phyloP scores from a whole-genome alignment of 2,888 invertebrate species.

The Diadromus collaris region DNA sequence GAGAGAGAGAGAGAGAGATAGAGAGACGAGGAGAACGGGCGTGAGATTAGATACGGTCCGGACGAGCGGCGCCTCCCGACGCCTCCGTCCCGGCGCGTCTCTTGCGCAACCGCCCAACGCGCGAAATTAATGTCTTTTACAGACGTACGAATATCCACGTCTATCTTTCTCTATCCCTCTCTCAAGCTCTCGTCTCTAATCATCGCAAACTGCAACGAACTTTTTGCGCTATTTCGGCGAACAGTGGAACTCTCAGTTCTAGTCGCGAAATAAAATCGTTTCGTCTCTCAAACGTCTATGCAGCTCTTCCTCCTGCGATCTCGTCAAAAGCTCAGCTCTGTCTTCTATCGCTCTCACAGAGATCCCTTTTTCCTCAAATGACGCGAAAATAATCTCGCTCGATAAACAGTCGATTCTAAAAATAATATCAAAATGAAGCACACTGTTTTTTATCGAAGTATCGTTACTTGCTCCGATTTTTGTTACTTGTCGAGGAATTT shows the following conservation, averaged over 20 bases:
- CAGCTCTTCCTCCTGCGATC: background rate
- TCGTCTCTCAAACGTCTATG: background rate
- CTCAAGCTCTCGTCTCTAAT: constrained; percentile 37
- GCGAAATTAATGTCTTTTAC: constrained; percentile 68
- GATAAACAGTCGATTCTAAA: background rate
- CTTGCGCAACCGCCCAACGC: constrained; percentile 64
- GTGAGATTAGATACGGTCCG: constrained; percentile 76
- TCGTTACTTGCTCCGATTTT: background rate
- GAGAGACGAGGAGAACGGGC: constrained; percentile 53
- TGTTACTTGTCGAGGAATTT: too few relatives aligned
- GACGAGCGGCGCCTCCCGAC: constrained; percentile 67
- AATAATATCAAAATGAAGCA: background rate
- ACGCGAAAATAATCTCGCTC: background rate
- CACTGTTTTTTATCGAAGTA: background rate
- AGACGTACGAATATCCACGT: constrained; percentile 55
- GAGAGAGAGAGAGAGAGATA: constrained; percentile 5
- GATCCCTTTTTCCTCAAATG: background rate
- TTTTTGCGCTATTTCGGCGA: constrained; percentile 38
- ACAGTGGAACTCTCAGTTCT: constrained; percentile 40
- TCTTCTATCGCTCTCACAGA: constrained; percentile 2
- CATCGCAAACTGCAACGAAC: constrained; percentile 12
- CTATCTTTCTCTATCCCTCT: background rate
- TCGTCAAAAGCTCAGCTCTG: background rate
- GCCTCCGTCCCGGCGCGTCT: constrained; percentile 63
- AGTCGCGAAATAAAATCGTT: constrained; percentile 37